Conservation (phyloP, 2,888 invertebrate species). For the Trachelus stipa region DNA sequence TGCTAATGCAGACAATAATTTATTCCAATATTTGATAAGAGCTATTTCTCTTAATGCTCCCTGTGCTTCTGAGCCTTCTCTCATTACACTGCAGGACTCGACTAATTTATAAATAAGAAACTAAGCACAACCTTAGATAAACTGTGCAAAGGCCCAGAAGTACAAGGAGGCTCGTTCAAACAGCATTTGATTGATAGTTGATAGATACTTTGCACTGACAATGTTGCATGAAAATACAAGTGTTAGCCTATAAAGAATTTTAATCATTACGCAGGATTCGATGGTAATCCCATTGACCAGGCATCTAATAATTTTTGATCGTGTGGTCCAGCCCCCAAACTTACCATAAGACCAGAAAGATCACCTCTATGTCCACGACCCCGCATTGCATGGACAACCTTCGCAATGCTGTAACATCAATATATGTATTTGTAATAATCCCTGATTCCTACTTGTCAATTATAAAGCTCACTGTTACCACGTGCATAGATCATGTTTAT, state of each 20-base stretch:
- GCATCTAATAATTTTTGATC: constrained; percentile 60
- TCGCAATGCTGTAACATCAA: constrained; percentile 56
- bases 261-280: constrained; percentile 55
- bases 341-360: constrained; percentile 59
- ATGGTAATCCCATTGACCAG: constrained; percentile 62
- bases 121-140: constrained; percentile 18
- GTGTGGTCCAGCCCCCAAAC: constrained; percentile 61
- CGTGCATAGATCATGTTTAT: neutral
- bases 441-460: neutral
- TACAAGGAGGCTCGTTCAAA: constrained; percentile 9
- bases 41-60: constrained; percentile 6
- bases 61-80: neutral
- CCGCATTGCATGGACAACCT: constrained; percentile 60
- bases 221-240: neutral
- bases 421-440: neutral
- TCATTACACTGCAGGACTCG: neutral
- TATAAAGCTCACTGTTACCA: neutral
- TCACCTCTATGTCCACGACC: constrained; percentile 56
- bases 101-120: constrained; percentile 6
- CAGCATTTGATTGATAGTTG: constrained; percentile 8
- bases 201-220: no score
- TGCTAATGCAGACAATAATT: constrained; percentile 19
- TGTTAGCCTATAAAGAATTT: constrained; percentile 1
- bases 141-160: constrained; percentile 4
- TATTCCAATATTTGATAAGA: constrained; percentile 15